Conservation (phyloP, 2,888 invertebrate genomes). For the Periphyllus acericola region DNA sequence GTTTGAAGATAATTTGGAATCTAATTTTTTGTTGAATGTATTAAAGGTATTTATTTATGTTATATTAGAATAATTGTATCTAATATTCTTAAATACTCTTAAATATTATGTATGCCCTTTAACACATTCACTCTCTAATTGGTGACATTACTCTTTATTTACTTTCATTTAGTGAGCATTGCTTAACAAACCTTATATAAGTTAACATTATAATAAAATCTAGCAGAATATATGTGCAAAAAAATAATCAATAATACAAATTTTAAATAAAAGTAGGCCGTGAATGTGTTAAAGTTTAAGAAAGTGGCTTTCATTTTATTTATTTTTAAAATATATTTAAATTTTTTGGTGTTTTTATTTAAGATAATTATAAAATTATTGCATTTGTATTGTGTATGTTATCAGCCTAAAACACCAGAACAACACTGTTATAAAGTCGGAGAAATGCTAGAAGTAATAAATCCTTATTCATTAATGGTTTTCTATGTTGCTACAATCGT, state of each 20-base stretch:
- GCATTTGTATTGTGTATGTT: neutral
- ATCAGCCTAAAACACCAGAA: constrained; percentile 36
- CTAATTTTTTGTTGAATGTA: constrained; percentile 26
- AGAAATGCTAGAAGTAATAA: constrained; percentile 52
- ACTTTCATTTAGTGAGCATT: too few relatives aligned
- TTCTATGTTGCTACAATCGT: constrained; percentile 51
- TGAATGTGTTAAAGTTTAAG: neutral
- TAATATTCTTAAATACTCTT: neutral
- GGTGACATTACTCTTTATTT: too few relatives aligned
- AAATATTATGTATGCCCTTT: too few relatives aligned
- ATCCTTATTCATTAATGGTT: constrained; percentile 51
- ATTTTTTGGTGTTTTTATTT: neutral
- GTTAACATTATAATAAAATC: neutral
- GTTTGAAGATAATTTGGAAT: neutral
- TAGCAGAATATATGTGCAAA: neutral
- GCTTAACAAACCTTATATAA: too few relatives aligned
- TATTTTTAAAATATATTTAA: neutral
- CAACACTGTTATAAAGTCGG: constrained; percentile 55
- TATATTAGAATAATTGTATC: neutral
- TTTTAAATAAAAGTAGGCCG: too few relatives aligned
- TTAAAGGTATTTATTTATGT: constrained; percentile 47
- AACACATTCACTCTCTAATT: too few relatives aligned
- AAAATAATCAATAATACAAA: too few relatives aligned
- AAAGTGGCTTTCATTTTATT: neutral
- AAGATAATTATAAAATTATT: neutral